A percentile compares a stretch with the other conserved stretches of the same genome.
phyloP scores from a whole-genome alignment of 2,888 invertebrate species.

The Brachylomia viminalis region DNA sequence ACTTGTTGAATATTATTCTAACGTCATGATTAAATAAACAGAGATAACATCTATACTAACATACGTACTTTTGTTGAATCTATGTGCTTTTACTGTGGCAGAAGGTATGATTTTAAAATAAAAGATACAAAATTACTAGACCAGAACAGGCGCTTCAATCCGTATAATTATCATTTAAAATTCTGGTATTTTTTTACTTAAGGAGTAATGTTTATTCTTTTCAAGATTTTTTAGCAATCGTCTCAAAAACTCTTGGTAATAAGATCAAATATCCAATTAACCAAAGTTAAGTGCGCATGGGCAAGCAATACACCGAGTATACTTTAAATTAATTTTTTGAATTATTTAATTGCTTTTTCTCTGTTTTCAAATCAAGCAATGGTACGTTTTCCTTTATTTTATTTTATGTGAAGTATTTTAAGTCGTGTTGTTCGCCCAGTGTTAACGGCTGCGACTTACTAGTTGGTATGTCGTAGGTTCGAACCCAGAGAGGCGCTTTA shows the following conservation, averaged over 20 bases:
- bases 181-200: too few species aligned
- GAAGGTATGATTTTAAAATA: neutral
- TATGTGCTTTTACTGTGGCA: neutral
- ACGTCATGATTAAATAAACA: neutral
- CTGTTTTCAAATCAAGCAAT: neutral
- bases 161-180: neutral
- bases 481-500: too few species aligned
- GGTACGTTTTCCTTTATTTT: neutral
- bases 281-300: neutral
- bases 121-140: neutral
- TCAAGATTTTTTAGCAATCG: neutral
- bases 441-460: too few species aligned
- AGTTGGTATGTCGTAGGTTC: too few species aligned
- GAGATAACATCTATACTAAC: neutral
- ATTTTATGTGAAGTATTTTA: neutral
- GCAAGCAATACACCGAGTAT: neutral
- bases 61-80: neutral
- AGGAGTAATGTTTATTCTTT: neutral
- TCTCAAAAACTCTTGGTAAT: neutral
- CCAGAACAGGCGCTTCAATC: too few species aligned
- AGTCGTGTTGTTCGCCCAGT: too few species aligned
- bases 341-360: neutral
- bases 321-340: neutral
- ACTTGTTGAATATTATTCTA: neutral
- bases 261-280: neutral